These are phyloP conservation scores for Calidris pugnax DNA, from an alignment of 2,113 vertebrate species.

Conservation along the genomic window DNA sequence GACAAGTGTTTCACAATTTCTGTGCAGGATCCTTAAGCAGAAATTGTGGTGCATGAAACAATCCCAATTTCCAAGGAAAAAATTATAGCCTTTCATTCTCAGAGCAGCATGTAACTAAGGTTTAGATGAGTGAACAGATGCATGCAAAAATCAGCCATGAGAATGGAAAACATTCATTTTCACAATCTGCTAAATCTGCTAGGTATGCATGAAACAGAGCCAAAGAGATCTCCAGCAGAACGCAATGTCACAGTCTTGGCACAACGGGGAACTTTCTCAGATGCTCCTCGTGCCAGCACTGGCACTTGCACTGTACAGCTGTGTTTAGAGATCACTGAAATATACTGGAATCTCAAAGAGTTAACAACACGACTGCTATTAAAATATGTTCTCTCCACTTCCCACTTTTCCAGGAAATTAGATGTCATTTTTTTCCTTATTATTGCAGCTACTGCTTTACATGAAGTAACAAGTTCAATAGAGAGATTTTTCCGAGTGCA, in stretches of 20 bases:
- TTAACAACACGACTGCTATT: background rate
- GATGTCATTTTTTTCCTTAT: background rate
- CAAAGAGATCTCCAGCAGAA: conserved; percentile 75
- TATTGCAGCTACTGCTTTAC: background rate
- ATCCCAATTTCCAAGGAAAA: conserved; percentile 67
- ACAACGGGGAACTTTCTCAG: conserved; percentile 44
- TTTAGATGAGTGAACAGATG: conserved; percentile 77
- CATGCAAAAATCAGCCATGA: conserved; percentile 72
- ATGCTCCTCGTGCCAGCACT: conserved; percentile 21
- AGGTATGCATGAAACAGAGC: conserved; percentile 74
- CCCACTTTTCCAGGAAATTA: conserved; percentile 12
- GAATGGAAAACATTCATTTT: conserved; percentile 76
- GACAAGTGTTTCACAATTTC: conserved; percentile 64
- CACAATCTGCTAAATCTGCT: conserved; percentile 78
- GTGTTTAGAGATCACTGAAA: background rate
- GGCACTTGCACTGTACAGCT: conserved; percentile 45
- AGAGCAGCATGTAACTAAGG: conserved; percentile 77
- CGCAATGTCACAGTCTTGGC: conserved; percentile 67
- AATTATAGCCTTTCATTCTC: conserved; percentile 76
- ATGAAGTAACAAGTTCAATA: background rate
- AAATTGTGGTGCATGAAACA: conserved; percentile 65
- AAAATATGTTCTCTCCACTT: background rate
- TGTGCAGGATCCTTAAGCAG: conserved; percentile 56
- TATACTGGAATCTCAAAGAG: conserved; percentile 16
- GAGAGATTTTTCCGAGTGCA: background rate